Evolutionary conservation across 2,113 vertebrate species (phyloP).

Genomic region (Monopterus albus): DNA sequence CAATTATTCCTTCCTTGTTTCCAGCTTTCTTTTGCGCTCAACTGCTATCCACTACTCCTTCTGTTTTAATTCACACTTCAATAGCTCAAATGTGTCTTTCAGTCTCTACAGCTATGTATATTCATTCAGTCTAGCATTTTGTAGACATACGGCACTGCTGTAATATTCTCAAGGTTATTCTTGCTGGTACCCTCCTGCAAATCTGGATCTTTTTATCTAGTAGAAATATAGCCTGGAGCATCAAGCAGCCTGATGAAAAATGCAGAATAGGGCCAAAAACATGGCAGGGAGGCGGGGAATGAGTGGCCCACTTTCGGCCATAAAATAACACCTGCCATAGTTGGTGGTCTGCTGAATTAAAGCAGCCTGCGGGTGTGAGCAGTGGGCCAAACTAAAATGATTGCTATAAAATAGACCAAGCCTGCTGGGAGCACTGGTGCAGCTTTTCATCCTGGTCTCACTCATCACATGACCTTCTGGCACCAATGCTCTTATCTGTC

Average conservation of each 20-base stretch:
- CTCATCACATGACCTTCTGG: slow-evolving; percentile 55
- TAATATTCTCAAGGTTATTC: slow-evolving; percentile 56
- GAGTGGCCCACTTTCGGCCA: slow-evolving; percentile 57
- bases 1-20: slow-evolving; percentile 7
- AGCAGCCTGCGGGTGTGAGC: slow-evolving; percentile 54
- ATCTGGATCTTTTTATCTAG: slow-evolving; percentile 50
- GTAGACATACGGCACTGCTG: background rate
- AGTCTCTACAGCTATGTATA: slow-evolving; percentile 8
- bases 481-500: slow-evolving; percentile 31
- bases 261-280: slow-evolving; percentile 46
- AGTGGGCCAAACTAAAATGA: slow-evolving; percentile 46
- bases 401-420: slow-evolving; percentile 59
- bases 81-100: slow-evolving; percentile 45
- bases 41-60: slow-evolving; percentile 9
- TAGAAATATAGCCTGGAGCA: slow-evolving; percentile 39
- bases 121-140: slow-evolving; percentile 4
- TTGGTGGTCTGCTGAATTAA: slow-evolving; percentile 61
- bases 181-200: slow-evolving; percentile 31
- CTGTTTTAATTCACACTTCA: slow-evolving; percentile 42
- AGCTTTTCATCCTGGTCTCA: slow-evolving; percentile 47
- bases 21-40: slow-evolving; percentile 33
- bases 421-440: slow-evolving; percentile 64
- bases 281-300: slow-evolving; percentile 30
- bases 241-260: slow-evolving; percentile 43
- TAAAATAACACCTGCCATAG: slow-evolving; percentile 69